A percentile compares a stretch with the other conserved stretches of the same genome.
Conservation (phyloP, 2,113 vertebrate genomes). For the Cyanoderma ruficeps region DNA sequence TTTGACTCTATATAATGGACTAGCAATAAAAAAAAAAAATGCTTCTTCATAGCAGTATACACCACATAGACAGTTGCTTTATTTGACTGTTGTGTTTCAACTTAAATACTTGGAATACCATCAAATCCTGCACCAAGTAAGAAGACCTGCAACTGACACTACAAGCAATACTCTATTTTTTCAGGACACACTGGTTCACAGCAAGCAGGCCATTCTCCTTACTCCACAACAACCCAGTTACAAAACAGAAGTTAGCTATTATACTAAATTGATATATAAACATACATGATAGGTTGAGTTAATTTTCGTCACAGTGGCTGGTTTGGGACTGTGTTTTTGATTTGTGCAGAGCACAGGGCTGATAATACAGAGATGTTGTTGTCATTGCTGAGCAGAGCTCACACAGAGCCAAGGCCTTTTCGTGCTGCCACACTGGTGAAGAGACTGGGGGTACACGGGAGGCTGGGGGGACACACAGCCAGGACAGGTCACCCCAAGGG, state of each 20-base stretch:
- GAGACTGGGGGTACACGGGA: not conserved
- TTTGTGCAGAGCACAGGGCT: not conserved
- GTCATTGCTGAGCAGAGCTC: not conserved
- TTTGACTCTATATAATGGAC: not conserved
- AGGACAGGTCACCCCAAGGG: not conserved
- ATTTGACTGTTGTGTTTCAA: not conserved
- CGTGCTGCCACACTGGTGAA: fast-evolving
- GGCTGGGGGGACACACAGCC: no score
- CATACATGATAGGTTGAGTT: not conserved
- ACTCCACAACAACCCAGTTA: not conserved
- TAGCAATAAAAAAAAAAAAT: not conserved
- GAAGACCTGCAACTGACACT: not conserved
- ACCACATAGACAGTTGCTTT: not conserved
- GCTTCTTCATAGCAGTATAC: not conserved
- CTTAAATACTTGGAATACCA: not conserved
- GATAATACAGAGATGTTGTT: not conserved
- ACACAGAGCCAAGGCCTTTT: not conserved
- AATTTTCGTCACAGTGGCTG: not conserved
- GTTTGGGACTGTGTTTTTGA: not conserved
- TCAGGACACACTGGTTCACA: not conserved
- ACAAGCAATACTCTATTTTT: not conserved
- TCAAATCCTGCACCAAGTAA: not conserved
- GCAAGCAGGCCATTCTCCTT: not conserved
- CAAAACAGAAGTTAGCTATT: not conserved
- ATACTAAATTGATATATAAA: not conserved